These are phyloP conservation scores for Nasonia giraulti DNA, from an alignment of 1,140 invertebrate species.

Conservation along the genomic window DNA sequence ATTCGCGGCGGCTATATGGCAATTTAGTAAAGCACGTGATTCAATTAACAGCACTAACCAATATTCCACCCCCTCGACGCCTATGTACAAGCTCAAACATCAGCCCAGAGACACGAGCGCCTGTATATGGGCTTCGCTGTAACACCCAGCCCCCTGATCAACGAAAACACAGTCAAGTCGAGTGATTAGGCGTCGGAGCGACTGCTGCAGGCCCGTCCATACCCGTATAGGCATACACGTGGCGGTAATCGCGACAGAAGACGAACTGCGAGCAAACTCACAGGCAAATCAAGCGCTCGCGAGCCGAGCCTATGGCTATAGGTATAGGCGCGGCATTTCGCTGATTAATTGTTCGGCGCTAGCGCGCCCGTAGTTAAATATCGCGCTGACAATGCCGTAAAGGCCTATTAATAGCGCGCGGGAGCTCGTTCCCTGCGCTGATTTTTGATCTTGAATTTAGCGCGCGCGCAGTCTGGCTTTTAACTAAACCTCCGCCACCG, in stretches of 20 bases:
- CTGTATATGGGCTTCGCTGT: neutral
- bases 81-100: neutral
- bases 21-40: neutral
- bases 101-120: neutral
- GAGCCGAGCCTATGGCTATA: neutral
- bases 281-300: neutral
- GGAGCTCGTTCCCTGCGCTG: neutral
- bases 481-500: neutral
- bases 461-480: neutral
- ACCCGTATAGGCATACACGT: neutral
- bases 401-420: neutral
- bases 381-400: conserved; percentile 23
- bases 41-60: neutral
- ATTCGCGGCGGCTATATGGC: too few species aligned
- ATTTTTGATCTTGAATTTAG: conserved; percentile 2
- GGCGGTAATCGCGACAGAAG: conserved; percentile 18
- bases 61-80: neutral
- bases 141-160: neutral
- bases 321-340: neutral
- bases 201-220: neutral
- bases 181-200: neutral
- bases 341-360: conserved; percentile 27
- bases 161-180: neutral
- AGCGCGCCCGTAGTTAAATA: neutral
- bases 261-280: conserved; percentile 8